These are phyloP conservation scores for Alosa alosa DNA, from an alignment of 2,113 vertebrate genomes.

Conservation along the genomic window DNA sequence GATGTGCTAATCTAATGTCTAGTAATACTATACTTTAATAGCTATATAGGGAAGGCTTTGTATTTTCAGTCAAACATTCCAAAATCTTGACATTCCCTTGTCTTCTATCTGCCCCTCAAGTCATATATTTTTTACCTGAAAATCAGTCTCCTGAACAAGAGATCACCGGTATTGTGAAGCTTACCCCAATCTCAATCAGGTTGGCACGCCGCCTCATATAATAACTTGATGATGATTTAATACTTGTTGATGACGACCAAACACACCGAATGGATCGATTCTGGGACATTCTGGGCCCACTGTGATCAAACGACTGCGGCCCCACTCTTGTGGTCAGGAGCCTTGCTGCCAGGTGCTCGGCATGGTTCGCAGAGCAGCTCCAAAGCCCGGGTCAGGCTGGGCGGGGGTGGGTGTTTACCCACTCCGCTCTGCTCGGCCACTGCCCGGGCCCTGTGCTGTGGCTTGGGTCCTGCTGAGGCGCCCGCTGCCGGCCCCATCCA, in stretches of 20 bases:
- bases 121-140: not conserved
- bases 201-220: not conserved
- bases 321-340: conserved; percentile 12
- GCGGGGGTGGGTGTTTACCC: conserved; percentile 1
- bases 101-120: not conserved
- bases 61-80: no score
- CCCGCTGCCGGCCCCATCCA: not conserved
- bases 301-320: conserved; percentile 38
- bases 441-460: not conserved
- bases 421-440: not conserved
- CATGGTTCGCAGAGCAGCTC: conserved; percentile 2
- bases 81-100: no score
- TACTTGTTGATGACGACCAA: conserved; percentile 52
- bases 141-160: not conserved
- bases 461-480: not conserved
- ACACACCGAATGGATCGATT: conserved; percentile 32
- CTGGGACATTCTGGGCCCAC: conserved; percentile 31
- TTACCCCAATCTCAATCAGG: not conserved
- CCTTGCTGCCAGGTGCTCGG: conserved; percentile 23
- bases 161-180: not conserved
- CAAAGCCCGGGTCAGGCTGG: conserved; percentile 26
- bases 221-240: conserved; percentile 50
- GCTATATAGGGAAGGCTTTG: no score
- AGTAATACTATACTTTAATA: no score
- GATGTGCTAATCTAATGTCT: not conserved